Percentiles rank a stretch among this genome's conserved stretches.
phyloP scores from a whole-genome alignment of 2,888 invertebrate species.

The Sepioteuthis lessoniana region DNA sequence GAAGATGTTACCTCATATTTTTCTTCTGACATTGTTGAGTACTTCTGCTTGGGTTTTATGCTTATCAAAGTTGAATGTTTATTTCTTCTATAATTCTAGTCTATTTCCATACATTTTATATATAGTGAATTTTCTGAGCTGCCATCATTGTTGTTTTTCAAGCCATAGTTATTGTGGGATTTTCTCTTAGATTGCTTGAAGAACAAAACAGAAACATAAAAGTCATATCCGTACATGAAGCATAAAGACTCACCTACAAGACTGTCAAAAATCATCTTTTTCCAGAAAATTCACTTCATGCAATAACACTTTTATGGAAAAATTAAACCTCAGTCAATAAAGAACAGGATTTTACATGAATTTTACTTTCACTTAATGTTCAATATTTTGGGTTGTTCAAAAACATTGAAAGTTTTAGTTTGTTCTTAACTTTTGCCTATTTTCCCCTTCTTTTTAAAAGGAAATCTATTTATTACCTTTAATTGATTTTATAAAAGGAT shows the following conservation, averaged over 20 bases:
- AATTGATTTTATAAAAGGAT: slow-evolving; percentile 1
- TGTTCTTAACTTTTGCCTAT: neutral
- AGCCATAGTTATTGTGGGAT: too few species aligned
- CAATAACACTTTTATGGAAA: neutral
- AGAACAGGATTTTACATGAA: neutral
- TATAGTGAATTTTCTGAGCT: neutral
- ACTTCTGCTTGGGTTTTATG: neutral
- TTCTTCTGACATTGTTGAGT: too few species aligned
- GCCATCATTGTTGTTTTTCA: too few species aligned
- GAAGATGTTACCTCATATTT: too few species aligned
- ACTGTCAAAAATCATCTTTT: neutral
- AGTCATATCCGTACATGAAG: neutral
- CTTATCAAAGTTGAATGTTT: neutral
- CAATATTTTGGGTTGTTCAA: neutral
- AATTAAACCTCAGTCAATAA: neutral
- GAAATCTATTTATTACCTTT: neutral
- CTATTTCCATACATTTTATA: neutral
- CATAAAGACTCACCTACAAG: neutral
- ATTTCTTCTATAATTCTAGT: neutral
- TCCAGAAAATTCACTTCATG: neutral
- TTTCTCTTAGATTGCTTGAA: neutral
- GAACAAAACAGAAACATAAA: neutral
- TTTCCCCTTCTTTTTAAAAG: neutral
- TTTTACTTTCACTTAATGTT: neutral
- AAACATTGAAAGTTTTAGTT: neutral